Conservation (phyloP, 2,113 vertebrate genomes). For the Odocoileus virginianus region DNA sequence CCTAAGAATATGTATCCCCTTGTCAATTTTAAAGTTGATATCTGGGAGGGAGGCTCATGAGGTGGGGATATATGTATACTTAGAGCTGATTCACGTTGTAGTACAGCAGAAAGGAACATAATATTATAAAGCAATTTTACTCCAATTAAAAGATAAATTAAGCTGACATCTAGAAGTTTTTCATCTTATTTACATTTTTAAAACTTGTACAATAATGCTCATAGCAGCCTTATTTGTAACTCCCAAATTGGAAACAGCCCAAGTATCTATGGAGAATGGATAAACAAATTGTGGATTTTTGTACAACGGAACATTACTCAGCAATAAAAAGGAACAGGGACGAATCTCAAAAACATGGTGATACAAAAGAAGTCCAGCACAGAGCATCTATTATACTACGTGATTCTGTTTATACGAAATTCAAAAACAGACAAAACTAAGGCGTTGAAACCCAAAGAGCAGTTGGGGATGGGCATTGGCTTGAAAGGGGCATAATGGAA, state of each 20-base stretch:
- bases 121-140: not conserved
- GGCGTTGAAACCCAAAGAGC: not conserved
- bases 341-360: not conserved
- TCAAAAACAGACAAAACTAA: not conserved
- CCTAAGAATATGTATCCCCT: not conserved
- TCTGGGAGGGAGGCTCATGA: not conserved
- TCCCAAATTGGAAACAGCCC: not conserved
- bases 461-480: not conserved
- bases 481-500: not conserved
- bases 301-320: not conserved
- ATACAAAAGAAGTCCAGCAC: not conserved
- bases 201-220: not conserved
- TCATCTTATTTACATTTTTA: not conserved
- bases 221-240: not conserved
- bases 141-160: not conserved
- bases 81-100: not conserved
- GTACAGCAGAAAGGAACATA: not conserved
- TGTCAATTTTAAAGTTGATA: not conserved
- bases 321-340: not conserved
- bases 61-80: not conserved
- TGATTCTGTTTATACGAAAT: not conserved
- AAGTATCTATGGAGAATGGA: not conserved
- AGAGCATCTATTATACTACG: not conserved
- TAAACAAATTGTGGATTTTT: not conserved
- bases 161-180: not conserved